Conservation (phyloP, 2,888 invertebrate genomes). For the Caenorhabditis sulstoni region DNA sequence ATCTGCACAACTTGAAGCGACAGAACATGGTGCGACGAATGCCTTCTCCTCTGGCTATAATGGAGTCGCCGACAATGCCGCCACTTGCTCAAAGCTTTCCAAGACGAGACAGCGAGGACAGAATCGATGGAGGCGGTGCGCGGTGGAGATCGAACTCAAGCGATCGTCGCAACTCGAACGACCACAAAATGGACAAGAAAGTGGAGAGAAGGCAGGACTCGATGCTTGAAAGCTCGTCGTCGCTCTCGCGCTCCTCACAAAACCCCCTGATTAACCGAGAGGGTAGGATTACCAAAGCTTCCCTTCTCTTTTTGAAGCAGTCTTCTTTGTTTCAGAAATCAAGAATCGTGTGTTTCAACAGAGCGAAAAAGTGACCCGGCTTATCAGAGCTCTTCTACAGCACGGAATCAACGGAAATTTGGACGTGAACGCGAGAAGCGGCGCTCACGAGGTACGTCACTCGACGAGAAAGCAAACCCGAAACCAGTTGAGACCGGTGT, state of each 20-base stretch:
- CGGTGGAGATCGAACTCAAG: constrained; percentile 55
- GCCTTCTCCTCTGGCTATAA: constrained; percentile 50
- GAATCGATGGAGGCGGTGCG: constrained; percentile 43
- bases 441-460: constrained; percentile 39
- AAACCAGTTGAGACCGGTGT: background rate
- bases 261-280: constrained; percentile 38
- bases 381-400: constrained; percentile 39
- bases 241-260: constrained; percentile 42
- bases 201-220: constrained; percentile 43
- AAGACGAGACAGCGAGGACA: constrained; percentile 51
- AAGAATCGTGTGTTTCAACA: constrained; percentile 46
- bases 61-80: constrained; percentile 30
- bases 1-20: constrained; percentile 44
- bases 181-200: constrained; percentile 36
- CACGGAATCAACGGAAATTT: constrained; percentile 55
- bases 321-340: constrained; percentile 21
- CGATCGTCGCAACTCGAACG: constrained; percentile 56
- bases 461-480: constrained; percentile 7
- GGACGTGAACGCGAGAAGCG: constrained; percentile 43
- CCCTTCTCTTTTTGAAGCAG: background rate
- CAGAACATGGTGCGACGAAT: constrained; percentile 40
- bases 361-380: constrained; percentile 44
- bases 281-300: constrained; percentile 23
- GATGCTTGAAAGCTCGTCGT: constrained; percentile 47
- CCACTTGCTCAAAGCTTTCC: constrained; percentile 40